Evolutionary conservation across 2,797 vertebrate species (phyloP).

Genomic region (Fratercula arctica): DNA sequence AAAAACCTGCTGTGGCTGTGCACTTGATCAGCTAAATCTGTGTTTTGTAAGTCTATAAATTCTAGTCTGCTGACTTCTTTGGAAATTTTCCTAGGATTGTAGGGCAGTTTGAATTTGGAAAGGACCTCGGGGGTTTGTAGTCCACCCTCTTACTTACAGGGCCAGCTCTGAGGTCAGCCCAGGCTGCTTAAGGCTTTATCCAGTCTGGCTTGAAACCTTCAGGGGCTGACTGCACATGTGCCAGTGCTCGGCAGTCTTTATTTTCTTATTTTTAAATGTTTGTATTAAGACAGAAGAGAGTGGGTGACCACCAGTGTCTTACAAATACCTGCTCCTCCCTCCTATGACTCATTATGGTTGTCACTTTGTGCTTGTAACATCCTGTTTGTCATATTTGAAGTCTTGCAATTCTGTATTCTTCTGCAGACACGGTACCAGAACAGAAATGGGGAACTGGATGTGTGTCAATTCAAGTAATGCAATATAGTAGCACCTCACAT

Average conservation of each 20-base stretch:
- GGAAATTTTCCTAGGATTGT: background rate
- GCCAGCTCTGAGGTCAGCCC: background rate
- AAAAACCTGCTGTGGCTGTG: background rate
- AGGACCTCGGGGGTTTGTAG: background rate
- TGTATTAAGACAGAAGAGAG: background rate
- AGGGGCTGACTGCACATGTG: background rate
- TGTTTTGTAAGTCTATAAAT: fast-evolving
- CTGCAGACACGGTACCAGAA: background rate
- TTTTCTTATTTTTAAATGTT: background rate
- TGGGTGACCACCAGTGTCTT: background rate
- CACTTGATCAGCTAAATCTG: background rate
- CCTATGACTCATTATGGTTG: background rate
- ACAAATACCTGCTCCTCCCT: background rate
- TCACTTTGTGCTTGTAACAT: background rate
- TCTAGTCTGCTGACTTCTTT: background rate
- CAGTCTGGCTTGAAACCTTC: background rate
- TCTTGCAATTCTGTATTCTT: background rate
- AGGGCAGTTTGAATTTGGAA: background rate
- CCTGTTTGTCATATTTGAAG: background rate
- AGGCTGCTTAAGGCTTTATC: background rate
- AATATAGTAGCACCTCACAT: background rate
- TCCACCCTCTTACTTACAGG: fast-evolving
- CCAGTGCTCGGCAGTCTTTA: background rate
- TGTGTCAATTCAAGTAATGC: background rate
- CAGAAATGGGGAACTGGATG: background rate